Base-by-base conservation (phyloP, 2,113 vertebrate genomes). In the Serilophus lunatus region DNA sequence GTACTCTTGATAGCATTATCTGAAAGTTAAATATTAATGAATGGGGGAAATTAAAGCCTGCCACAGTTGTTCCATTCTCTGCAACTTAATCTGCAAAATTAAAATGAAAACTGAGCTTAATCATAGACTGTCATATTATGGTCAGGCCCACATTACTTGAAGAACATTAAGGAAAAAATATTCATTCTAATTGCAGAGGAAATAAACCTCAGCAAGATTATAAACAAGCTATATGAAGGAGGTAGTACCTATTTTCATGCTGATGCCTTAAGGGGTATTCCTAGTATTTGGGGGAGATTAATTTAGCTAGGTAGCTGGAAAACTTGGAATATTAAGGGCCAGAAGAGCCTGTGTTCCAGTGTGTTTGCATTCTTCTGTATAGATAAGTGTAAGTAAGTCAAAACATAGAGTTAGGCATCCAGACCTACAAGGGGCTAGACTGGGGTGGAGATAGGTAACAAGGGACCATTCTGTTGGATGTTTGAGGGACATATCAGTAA, bases 21-120 rank as follows among this genome's bases (percentile, higher is more conserved):
- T 90, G 71, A 83, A 80, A 91, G 80, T 65, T 77, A 93, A 76
- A 82, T 80, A 86, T 88, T 79, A 77, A 88, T 45, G 49, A 86
- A 50, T 36, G 36, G n/a, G 93, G n/a, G 54, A 88, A 83, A 86
- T 83, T 9, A 72, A 86, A 90, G 31, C 19, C 45, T 90, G 45
- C 11, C 25, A 77, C n/a, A n/a, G 45, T n/a, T 82, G 45, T 53
- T 65, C 22, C 45, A 53, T n/a, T 88, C 54, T 81, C 59, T 86
- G 54, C 33, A 77, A 86, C 11, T 60, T 49, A n/a, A 72, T 44
- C 29, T 65, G 40, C 18, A 80, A 88, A 92, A 79, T 47, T 57
- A 68, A 72, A 68, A 28, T 69, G 66, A 86, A 90, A 88, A 28
- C 40, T 88, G 51, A 59, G 28, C 31, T 86, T 40, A 68, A 14